Conservation (phyloP, 2,797 vertebrate species). For the Diglossa cyanea region DNA sequence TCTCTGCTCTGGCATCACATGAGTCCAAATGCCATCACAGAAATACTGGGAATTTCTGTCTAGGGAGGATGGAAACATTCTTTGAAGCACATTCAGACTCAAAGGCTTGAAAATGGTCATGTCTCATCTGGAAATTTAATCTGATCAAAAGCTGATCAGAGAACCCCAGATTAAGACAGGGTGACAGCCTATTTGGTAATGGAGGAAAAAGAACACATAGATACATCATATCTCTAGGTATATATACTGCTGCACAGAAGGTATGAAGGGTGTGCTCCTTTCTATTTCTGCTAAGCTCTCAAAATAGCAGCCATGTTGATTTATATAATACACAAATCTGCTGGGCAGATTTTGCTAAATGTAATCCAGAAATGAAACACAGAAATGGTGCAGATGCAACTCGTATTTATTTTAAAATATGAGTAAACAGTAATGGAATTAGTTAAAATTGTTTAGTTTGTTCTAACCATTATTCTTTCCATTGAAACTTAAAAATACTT, state of each 20-base stretch:
- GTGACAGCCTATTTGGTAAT: not conserved
- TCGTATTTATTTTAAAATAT: not conserved
- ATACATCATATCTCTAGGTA: not conserved
- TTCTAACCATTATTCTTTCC: not conserved
- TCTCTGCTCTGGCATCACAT: not conserved
- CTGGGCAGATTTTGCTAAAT: not conserved
- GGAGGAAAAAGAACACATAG: not conserved
- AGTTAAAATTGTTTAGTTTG: not conserved
- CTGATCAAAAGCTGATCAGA: not conserved
- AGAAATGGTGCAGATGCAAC: not conserved
- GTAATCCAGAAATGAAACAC: constrained; percentile 20
- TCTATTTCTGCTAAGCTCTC: not conserved
- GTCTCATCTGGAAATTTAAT: not conserved
- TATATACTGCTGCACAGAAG: not conserved
- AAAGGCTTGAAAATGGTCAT: not conserved
- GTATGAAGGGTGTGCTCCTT: not conserved
- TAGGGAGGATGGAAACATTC: not conserved
- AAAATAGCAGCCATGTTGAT: constrained; percentile 31
- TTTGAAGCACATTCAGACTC: not conserved
- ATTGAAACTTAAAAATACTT: not conserved
- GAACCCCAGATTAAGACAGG: not conserved
- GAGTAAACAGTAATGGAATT: not conserved
- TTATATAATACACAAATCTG: not conserved
- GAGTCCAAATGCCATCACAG: accelerated
- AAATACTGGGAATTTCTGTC: not conserved